A percentile compares a stretch with the other conserved stretches of the same genome.
phyloP scores from a whole-genome alignment of 2,113 vertebrate species.

The Microtus oregoni region DNA sequence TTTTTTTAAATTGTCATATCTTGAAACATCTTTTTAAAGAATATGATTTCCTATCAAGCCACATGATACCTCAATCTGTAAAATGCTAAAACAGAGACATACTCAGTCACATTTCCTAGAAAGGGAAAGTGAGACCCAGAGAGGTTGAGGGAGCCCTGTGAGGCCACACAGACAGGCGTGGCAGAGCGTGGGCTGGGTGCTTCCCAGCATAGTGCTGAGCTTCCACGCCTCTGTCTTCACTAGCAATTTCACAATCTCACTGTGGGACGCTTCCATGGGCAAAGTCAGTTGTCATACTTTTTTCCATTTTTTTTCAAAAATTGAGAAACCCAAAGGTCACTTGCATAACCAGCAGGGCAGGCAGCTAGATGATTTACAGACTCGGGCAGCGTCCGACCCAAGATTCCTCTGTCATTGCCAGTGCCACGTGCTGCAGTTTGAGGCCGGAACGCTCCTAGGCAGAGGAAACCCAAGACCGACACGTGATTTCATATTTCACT shows the following conservation, averaged over 20 bases:
- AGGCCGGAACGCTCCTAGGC: conserved; percentile 58
- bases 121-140: neutral
- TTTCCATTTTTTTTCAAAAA: conserved; percentile 35
- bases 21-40: conserved; percentile 44
- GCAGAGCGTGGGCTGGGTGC: rapidly evolving
- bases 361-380: conserved; percentile 82
- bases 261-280: conserved; percentile 51
- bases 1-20: neutral
- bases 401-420: conserved; percentile 79
- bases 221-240: conserved; percentile 47
- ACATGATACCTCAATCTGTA: conserved; percentile 18
- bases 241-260: conserved; percentile 59
- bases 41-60: neutral
- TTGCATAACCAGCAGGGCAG: conserved; percentile 82
- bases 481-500: conserved; percentile 2
- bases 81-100: neutral
- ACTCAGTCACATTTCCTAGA: neutral
- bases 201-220: conserved; percentile 22
- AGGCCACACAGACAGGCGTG: neutral
- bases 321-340: conserved; percentile 84
- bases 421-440: conserved; percentile 54
- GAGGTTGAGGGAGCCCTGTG: neutral
- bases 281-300: conserved; percentile 68
- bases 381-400: conserved; percentile 77
- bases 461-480: conserved; percentile 62